Percentiles rank a stretch among this genome's conserved stretches.
phyloP scores from a whole-genome alignment of 2,113 vertebrate species.

The Psilopogon haemacephalus region DNA sequence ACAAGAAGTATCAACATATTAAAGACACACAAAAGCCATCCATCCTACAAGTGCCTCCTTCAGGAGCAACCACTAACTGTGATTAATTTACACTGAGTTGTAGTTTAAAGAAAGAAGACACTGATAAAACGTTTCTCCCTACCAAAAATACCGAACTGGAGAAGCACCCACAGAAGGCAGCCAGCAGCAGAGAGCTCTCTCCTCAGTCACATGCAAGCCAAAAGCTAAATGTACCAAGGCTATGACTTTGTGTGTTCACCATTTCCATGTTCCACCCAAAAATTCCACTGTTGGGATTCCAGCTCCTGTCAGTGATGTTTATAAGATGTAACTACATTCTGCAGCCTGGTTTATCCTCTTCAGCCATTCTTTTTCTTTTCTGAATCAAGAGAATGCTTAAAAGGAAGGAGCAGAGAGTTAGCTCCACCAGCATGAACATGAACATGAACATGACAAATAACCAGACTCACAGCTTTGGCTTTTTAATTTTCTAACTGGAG shows the following conservation, averaged over 20 bases:
- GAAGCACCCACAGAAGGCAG: neutral
- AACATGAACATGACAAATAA: neutral
- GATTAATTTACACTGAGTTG: constrained; percentile 7
- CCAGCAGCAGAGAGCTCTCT: neutral
- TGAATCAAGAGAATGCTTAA: neutral
- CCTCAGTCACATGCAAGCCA: neutral
- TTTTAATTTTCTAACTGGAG: neutral
- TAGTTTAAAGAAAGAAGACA: neutral
- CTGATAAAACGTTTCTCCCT: neutral
- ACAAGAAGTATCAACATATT: constrained; percentile 30
- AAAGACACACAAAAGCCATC: constrained; percentile 22
- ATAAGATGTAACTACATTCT: neutral
- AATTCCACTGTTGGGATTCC: neutral
- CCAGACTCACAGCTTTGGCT: neutral
- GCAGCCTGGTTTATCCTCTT: neutral
- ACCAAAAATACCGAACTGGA: neutral
- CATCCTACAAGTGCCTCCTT: neutral
- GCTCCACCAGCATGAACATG: neutral
- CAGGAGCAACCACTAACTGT: constrained; percentile 7
- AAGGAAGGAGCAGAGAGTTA: neutral
- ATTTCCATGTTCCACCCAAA: neutral
- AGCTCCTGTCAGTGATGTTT: neutral
- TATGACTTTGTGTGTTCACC: neutral
- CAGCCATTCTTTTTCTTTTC: neutral
- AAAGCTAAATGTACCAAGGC: neutral